Evolutionary conservation across 1,140 invertebrate species (phyloP), one percentile per base, ranked within the genome.

Genomic region (Drosophila miranda): DNA sequence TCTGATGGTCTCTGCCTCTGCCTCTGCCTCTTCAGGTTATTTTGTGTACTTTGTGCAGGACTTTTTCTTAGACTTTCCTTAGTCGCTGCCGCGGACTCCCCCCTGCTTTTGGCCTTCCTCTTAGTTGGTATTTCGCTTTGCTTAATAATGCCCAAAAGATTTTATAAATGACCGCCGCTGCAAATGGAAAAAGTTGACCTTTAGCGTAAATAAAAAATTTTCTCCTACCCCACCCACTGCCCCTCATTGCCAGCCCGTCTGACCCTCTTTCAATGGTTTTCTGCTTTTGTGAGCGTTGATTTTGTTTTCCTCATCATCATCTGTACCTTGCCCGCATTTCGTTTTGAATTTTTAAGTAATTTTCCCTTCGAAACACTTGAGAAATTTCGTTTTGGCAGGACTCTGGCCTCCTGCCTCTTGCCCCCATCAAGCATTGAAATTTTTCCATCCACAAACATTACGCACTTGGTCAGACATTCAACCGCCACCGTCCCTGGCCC

Each of bases 101-200:
- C 23, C 4, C 21, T 4, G 2, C 21, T 16, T 23, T 26, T 23
- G 42, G 21, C 21, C 13, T 44, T 54, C 50, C 30, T 34, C 49
- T 28, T 34, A 30, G 53, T 48, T 56, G 51, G 51, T 48, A 43
- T 68, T 19, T 45, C 43, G 62, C 59, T 57, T 52, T 75, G 52
- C 60, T 66, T 75, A 55, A 62, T 73, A 63, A 57, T 63, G 73
- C 69, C 58, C 51, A 72, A 64, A 64, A 74, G 69, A 74, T 73
- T 74, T 74, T 74, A 74, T 74, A 74, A 74, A 74, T 74, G 70
- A 63, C 34, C 34, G 34, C 11, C 16, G 74, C 59, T 71, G 74
- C 78, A 87, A 87, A 87, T 78, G 82, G 63, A 68, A 87, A 75
- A 80, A 74, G 78, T 87, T 86, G 82, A 86, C 82, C 82, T 87